Evolutionary conservation across 1,140 invertebrate species (phyloP).

Genomic region (Teleogryllus occipitalis): DNA sequence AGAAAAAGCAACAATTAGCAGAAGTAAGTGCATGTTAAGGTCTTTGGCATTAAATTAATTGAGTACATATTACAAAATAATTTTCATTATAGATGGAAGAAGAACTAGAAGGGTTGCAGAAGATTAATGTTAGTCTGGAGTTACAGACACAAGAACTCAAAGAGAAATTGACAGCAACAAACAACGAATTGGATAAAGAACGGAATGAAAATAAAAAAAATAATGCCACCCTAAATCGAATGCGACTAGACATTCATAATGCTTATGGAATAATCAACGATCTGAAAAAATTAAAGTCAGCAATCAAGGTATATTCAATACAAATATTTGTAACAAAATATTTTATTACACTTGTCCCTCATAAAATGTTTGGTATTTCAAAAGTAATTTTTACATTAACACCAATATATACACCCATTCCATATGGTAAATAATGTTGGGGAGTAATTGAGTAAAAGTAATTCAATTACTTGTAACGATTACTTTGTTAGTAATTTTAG

Average conservation of each 20-base stretch:
- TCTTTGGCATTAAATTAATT: not conserved
- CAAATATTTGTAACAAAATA: no score
- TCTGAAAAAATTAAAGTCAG: constrained; percentile 63
- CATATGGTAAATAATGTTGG: no score
- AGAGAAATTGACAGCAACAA: constrained; percentile 63
- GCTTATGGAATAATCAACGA: constrained; percentile 67
- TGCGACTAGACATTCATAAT: constrained; percentile 69
- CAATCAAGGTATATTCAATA: constrained; percentile 49
- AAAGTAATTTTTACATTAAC: no score
- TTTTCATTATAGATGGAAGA: constrained; percentile 41
- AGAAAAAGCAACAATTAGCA: constrained; percentile 67
- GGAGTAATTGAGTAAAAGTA: no score
- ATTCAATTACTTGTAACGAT: no score
- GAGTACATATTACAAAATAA: not conserved
- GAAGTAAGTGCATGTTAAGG: constrained; percentile 37
- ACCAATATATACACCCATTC: no score
- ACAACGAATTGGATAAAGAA: constrained; percentile 60
- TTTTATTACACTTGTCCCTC: no score
- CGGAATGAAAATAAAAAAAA: constrained; percentile 50
- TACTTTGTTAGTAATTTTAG: no score
- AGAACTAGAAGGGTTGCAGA: constrained; percentile 61
- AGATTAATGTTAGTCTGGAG: constrained; percentile 54
- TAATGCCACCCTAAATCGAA: constrained; percentile 58
- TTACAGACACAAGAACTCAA: constrained; percentile 61
- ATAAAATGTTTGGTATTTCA: no score